phyloP scores from a whole-genome alignment of 2,888 invertebrate genomes.

The Troides helena region DNA sequence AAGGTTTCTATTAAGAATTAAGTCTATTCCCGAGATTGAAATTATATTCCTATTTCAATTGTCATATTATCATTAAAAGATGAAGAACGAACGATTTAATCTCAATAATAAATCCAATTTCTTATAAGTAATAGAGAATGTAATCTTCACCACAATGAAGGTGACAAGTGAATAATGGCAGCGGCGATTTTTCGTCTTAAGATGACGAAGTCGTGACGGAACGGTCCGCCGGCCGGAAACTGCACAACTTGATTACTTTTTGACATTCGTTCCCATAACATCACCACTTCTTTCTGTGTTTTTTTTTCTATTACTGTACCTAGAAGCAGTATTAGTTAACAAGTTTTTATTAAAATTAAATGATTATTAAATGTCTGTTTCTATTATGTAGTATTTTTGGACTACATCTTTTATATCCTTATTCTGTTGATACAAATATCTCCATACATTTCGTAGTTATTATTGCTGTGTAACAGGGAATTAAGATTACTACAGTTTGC shows the following conservation, averaged over 20 bases:
- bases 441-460: too few relatives aligned
- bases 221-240: conserved; percentile 51
- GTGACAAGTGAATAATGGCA: conserved; percentile 55
- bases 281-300: neutral
- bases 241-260: conserved; percentile 45
- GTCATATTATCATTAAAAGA: conserved; percentile 32
- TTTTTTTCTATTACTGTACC: neutral
- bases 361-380: too few relatives aligned
- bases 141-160: conserved; percentile 64
- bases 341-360: neutral
- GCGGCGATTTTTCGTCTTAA: conserved; percentile 51
- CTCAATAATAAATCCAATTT: conserved; percentile 43
- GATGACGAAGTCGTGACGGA: conserved; percentile 54
- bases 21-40: conserved; percentile 17
- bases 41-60: conserved; percentile 14
- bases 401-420: too few relatives aligned
- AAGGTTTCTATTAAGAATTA: conserved; percentile 1
- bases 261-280: conserved; percentile 19
- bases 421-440: too few relatives aligned
- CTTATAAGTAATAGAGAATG: conserved; percentile 45
- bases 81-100: conserved; percentile 49
- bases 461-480: too few relatives aligned
- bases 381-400: too few relatives aligned
- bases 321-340: neutral
- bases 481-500: too few relatives aligned